Base-by-base conservation (phyloP, 2,888 invertebrate species). In the Acleris laterana region DNA sequence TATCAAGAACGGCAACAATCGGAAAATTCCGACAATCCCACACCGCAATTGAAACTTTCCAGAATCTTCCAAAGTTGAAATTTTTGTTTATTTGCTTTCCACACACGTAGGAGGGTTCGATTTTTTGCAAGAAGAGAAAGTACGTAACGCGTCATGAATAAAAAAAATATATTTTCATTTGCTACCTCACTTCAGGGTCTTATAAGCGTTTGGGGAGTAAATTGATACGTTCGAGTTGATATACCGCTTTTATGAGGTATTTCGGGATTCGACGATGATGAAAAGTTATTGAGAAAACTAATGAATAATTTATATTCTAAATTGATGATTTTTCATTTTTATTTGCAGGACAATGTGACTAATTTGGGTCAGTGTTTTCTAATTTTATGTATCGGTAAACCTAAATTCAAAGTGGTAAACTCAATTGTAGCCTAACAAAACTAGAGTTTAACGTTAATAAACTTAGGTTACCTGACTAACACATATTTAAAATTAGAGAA, bases 111-210 rank as follows among this genome's bases (percentile, higher is more conserved):
- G 25, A 32, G 46, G 48, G 61, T 62, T 66, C 66, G 62, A 62
- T 62, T 66, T 61, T 62, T 65, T 50, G 65, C 62, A 52, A 49
- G 62, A 28, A 19, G 69, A 62, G 72, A 75, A 76, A 72, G 74
- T 69, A 68, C 70, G 77, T 77, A 77, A 77, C 84, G 82, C 75
- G 81, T 75, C 74, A 77, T 78, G 87, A 85, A 87, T 87, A 82
- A 82, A 82, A 81, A 75, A 74, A 73, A 71, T 72, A 76, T 75
- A 74, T 72, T 70, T 68, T 68, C 72, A 71, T 72, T 74, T 71
- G 68, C 71, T 71, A 73, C 71, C 75, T 74, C 74, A 72, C 72
- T 77, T 78, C 74, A 77, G 70, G 77, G 78, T 80, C 75, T 79
- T 74, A 77, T 77, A 76, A 76, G 72, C 68, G 72, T 64, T 72